A percentile compares a stretch with the other conserved stretches of the same genome.
Evolutionary conservation across 2,888 invertebrate genomes (phyloP).

Genomic region (Cheilosia vulpina): DNA sequence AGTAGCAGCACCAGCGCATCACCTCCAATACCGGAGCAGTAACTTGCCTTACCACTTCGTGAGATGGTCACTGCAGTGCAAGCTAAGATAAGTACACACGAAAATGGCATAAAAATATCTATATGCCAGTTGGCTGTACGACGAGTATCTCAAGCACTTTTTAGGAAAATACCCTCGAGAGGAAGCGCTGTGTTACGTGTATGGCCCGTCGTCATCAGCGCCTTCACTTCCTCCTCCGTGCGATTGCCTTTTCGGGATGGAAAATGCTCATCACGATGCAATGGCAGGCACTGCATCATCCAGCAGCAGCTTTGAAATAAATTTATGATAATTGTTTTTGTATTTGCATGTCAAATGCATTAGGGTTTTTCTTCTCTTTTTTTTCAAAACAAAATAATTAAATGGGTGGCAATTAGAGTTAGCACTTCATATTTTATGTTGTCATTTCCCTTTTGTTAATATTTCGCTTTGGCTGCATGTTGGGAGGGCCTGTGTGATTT

Average conservation of each 20-base stretch:
- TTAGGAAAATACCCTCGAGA: slow-evolving; percentile 73
- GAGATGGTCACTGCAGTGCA: slow-evolving; percentile 69
- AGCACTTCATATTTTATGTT: slow-evolving; percentile 53
- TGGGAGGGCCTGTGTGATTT: slow-evolving; percentile 5
- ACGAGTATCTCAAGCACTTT: slow-evolving; percentile 53
- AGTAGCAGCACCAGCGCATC: slow-evolving; percentile 39
- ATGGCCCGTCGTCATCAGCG: slow-evolving; percentile 29
- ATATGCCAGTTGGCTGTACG: neutral
- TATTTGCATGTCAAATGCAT: slow-evolving; percentile 59
- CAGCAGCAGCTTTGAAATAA: slow-evolving; percentile 33
- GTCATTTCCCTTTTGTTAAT: slow-evolving; percentile 15
- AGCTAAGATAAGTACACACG: slow-evolving; percentile 67
- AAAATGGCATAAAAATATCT: slow-evolving; percentile 51
- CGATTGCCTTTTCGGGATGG: neutral
- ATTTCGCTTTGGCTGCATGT: neutral
- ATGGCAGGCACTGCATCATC: slow-evolving; percentile 17
- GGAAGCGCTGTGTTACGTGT: slow-evolving; percentile 63
- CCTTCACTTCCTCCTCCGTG: slow-evolving; percentile 66
- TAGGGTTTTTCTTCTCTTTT: neutral
- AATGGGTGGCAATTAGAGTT: slow-evolving; percentile 44
- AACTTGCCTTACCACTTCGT: slow-evolving; percentile 67
- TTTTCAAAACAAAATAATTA: neutral
- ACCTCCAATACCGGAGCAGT: slow-evolving; percentile 60
- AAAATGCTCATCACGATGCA: slow-evolving; percentile 38
- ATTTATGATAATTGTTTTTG: slow-evolving; percentile 65